These are phyloP conservation scores for Sphaerophoria taeniata DNA, from an alignment of 2,888 invertebrate species.

Conservation along the genomic window DNA sequence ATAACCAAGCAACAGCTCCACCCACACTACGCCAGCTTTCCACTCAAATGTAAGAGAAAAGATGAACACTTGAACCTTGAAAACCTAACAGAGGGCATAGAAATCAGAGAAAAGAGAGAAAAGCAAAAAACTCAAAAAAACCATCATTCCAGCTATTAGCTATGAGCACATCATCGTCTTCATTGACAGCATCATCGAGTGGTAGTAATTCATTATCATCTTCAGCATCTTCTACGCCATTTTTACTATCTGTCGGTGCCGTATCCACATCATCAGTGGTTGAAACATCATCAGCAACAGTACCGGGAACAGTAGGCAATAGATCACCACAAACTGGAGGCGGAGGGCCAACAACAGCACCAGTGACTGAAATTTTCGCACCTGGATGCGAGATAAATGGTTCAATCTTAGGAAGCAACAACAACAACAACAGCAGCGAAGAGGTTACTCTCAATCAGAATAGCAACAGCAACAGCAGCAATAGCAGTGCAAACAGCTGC, in stretches of 20 bases:
- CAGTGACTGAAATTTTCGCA: constrained; percentile 35
- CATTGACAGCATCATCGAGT: constrained; percentile 72
- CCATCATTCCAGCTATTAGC: constrained; percentile 67
- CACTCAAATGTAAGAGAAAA: neutral
- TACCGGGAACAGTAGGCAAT: constrained; percentile 57
- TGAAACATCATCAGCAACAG: constrained; percentile 51
- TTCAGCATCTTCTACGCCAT: constrained; percentile 65
- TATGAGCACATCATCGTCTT: constrained; percentile 72
- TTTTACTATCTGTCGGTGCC: constrained; percentile 52
- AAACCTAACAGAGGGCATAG: neutral
- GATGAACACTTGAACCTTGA: neutral
- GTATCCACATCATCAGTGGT: constrained; percentile 60
- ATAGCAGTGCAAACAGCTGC: constrained; percentile 67
- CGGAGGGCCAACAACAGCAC: constrained; percentile 28
- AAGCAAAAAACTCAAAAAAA: constrained; percentile 25
- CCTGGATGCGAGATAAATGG: constrained; percentile 62
- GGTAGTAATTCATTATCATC: constrained; percentile 74
- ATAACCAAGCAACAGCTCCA: too few species aligned
- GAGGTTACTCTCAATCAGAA: constrained; percentile 65
- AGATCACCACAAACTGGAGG: constrained; percentile 61
- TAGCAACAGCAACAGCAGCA: constrained; percentile 72
- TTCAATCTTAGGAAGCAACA: constrained; percentile 58
- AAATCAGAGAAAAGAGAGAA: constrained; percentile 10
- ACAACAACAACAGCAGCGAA: constrained; percentile 64
- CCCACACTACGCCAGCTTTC: neutral